Base-by-base conservation (phyloP, 2,113 vertebrate species). In the Channa maculata region DNA sequence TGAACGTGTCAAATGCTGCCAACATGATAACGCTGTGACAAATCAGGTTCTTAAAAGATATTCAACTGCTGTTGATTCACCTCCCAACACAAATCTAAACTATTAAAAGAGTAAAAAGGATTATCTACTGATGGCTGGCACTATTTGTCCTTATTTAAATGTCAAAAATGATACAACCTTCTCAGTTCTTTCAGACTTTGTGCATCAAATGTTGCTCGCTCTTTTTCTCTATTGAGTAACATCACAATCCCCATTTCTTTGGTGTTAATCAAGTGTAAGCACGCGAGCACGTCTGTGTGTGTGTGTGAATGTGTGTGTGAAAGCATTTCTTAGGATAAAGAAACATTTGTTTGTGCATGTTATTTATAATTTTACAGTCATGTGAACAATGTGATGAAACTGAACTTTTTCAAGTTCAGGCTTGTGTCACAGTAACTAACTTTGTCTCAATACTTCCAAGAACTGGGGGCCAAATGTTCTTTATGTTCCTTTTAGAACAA, bases 281-380 rank as follows among this genome's bases (percentile, higher is more conserved):
- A 24, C 24, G 24, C 24, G 24, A 24, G 24, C 24, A 1, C 24
- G 1, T 24, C 24, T 24, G 24, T 24, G 24, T 24, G 24, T 24
- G 24, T 24, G 24, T 24, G 24, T 24, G 24, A 24, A 24, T 24
- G 24, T 24, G 24, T 24, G 24, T 24, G 24, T 24, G 24, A 24
- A 24, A 24, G 24, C 24, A 24, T 24, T 24, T 24, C 24, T 24
- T 24, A 24, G 24, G 24, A 1, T 24, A 24, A 24, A 24, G 24
- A 24, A 24, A 24, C 24, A 24, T 24, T 24, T 1, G 24, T 90
- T 92, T n/a, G 14, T 70, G 52, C 80, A 89, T 88, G 90, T 94
- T 46, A 37, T 94, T 94, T 95, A 93, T 95, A 37, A 95, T 94
- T 83, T 87, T 95, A 94, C 86, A 6, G 93, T 95, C 94, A 93